Base-by-base conservation (phyloP, 2,797 vertebrate species). In the Macrochelys suwanniensis region DNA sequence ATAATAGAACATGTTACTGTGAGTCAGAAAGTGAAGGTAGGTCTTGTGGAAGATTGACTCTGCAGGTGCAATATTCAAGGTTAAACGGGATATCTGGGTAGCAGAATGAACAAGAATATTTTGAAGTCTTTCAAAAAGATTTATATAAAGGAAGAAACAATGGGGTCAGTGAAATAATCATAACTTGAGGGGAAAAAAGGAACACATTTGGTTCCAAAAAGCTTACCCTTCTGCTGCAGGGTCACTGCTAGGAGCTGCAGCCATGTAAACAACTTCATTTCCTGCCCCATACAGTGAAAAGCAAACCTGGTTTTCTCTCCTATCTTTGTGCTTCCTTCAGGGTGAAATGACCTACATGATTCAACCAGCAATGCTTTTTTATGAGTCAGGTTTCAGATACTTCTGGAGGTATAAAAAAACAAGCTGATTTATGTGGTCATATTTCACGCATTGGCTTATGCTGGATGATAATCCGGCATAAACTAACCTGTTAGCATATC, bases 21-120 rank as follows among this genome's bases (percentile, higher is more conserved):
- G 71, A 47, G 87, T 89, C 83, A 81, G 37, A 92, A 93, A 96
- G 49, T 31, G 49, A 86, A 89, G 80, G 65, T 31, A 81, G 56
- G 61, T 84, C 84, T 84, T 83, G 45, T 45, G 84, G 19, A 51
- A 77, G 26, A 80, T 82, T 1, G 1, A 25, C 25, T 47, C 53
- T 71, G 57, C 25, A 92, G 76, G 45, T 45, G 16, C 49, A 92
- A 79, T 53, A 85, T 4, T 68, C 49, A 90, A 37, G 80, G 87
- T 82, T 81, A 53, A 82, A 2, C 1, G 82, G 49, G 11, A 33
- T 87, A 47, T 28, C 74, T 84, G 80, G 84, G 89, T 21, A 94
- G 68, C 1, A 57, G 16, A 71, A 56, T 1, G 15, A 76, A 76
- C 6, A 47, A 26, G 45, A 28, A 76, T 45, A 49, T 26, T 68